These are phyloP conservation scores for Argyresthia albistria DNA, from an alignment of 2,888 invertebrate genomes.

Conservation along the genomic window DNA sequence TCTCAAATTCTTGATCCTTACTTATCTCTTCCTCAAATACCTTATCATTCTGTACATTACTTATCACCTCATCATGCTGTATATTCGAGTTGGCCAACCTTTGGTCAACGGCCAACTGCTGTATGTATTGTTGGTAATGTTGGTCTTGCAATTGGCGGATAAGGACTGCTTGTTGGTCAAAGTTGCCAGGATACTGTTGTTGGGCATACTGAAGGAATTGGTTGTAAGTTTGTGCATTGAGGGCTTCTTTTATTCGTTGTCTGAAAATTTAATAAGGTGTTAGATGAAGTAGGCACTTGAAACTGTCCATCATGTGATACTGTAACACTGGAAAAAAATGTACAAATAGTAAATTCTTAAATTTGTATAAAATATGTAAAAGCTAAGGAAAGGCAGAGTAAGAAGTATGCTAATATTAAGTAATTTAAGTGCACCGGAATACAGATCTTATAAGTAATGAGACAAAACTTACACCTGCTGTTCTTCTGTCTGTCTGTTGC, in stretches of 20 bases:
- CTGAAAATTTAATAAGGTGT: slow-evolving; percentile 37
- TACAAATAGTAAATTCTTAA: no score
- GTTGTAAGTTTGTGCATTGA: slow-evolving; percentile 93
- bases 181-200: slow-evolving; percentile 90
- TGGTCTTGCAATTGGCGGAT: slow-evolving; percentile 97
- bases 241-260: slow-evolving; percentile 93
- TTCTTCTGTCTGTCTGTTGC: slow-evolving; percentile 74
- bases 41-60: slow-evolving; percentile 18
- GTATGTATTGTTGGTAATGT: slow-evolving; percentile 99
- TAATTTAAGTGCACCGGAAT: no score
- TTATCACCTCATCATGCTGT: slow-evolving; percentile 10
- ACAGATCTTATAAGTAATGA: no score
- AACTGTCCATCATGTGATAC: no score
- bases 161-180: slow-evolving; percentile 92
- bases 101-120: slow-evolving; percentile 81
- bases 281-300: no score
- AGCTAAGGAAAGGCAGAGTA: no score
- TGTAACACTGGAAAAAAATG: no score
- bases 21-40: slow-evolving; percentile 15
- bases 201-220: slow-evolving; percentile 94
- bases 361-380: no score
- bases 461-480: slow-evolving; percentile 65
- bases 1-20: slow-evolving; percentile 22
- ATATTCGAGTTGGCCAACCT: slow-evolving; percentile 24
- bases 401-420: no score